Conservation (phyloP, 1,140 invertebrate genomes). For the Cotesia vestalis region DNA sequence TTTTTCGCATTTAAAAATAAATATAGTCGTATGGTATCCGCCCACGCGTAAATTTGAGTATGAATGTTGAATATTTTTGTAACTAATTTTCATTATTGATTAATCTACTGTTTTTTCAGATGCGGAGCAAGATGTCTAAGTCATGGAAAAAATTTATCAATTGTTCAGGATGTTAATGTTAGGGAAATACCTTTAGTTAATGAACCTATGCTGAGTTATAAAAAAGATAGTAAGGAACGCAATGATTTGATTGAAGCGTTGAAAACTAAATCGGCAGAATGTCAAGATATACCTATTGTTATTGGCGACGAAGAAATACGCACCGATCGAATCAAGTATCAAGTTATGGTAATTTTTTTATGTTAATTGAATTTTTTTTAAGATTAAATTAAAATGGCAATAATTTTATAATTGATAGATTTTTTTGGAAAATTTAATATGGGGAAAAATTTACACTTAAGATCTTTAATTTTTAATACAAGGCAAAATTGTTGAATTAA, state of each 20-base stretch:
- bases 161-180: conserved; percentile 71
- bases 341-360: conserved; percentile 72
- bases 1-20: no score
- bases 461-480: no score
- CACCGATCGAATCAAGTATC: conserved; percentile 78
- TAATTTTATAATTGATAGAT: no score
- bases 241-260: conserved; percentile 78
- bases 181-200: conserved; percentile 79
- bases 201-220: conserved; percentile 83
- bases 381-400: no score
- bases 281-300: conserved; percentile 89
- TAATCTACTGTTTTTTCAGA: conserved; percentile 44
- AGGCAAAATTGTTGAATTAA: no score
- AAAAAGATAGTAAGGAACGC: conserved; percentile 85
- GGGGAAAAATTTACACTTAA: no score
- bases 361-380: not conserved
- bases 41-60: no score
- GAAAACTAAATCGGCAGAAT: conserved; percentile 70
- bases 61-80: not conserved
- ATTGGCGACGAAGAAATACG: conserved; percentile 89
- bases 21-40: no score
- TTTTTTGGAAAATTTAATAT: no score
- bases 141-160: conserved; percentile 50
- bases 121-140: conserved; percentile 64
- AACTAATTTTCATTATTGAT: not conserved